Conservation (phyloP, 2,888 invertebrate species). For the Apamea epomidion region DNA sequence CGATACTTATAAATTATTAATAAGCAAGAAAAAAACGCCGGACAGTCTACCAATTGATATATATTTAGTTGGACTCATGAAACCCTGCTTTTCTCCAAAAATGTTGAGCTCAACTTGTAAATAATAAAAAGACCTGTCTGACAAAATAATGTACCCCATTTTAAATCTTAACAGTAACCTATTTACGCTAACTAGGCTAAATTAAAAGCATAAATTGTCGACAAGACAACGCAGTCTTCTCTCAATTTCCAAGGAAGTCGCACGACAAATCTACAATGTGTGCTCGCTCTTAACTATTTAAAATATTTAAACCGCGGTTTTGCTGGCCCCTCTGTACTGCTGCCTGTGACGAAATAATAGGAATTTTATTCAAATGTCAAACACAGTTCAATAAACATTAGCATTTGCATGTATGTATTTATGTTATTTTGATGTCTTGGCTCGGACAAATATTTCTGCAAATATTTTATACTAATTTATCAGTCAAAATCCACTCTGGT, state of each 20-base stretch:
- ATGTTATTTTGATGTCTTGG: too few relatives aligned
- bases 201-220: constrained; percentile 19
- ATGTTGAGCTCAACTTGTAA: too few relatives aligned
- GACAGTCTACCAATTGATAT: background rate
- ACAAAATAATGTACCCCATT: background rate
- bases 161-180: background rate
- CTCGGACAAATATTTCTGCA: background rate
- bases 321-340: constrained; percentile 24
- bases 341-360: constrained; percentile 18
- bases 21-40: background rate
- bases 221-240: constrained; percentile 1
- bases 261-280: constrained; percentile 27
- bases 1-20: background rate
- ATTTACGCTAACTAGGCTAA: background rate
- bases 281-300: constrained; percentile 38
- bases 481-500: background rate
- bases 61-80: background rate
- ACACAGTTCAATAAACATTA: constrained; percentile 32
- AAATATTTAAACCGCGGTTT: constrained; percentile 58
- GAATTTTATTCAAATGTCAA: constrained; percentile 48
- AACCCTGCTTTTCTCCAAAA: background rate
- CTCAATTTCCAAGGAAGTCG: background rate
- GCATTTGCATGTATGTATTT: too few relatives aligned
- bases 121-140: background rate
- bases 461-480: background rate